Conservation (phyloP, 2,888 invertebrate genomes). For the Pyrgus malvae region DNA sequence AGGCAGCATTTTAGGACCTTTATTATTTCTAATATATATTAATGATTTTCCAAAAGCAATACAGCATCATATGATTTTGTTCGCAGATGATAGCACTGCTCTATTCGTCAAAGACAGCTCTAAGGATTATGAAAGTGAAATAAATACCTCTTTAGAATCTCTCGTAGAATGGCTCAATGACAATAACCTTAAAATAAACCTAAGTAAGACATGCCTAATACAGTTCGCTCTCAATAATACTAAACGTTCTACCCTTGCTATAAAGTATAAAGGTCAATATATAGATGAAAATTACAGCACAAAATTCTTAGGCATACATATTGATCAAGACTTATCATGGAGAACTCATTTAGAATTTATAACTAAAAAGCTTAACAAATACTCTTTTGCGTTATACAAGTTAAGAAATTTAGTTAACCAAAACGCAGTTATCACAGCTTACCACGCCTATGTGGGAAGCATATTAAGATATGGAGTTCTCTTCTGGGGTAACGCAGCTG, state of each 20-base stretch:
- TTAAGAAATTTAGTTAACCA: neutral
- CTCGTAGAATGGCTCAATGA: neutral
- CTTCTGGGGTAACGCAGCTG: conserved; percentile 9
- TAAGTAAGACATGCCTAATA: neutral
- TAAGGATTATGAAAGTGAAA: neutral
- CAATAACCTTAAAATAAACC: neutral
- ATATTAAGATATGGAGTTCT: neutral
- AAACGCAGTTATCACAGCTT: neutral
- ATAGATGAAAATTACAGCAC: neutral
- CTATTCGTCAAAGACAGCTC: neutral
- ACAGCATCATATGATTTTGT: neutral
- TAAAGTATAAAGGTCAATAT: neutral
- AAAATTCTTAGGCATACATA: conserved; percentile 1
- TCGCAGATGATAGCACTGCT: neutral
- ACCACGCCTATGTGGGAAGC: neutral
- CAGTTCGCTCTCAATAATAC: neutral
- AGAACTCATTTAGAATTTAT: neutral
- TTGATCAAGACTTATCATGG: neutral
- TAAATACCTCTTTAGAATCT: neutral
- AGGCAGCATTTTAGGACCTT: neutral
- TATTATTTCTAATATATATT: neutral
- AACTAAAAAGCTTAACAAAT: neutral
- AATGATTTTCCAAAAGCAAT: neutral
- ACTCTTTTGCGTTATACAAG: neutral
- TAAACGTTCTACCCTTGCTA: neutral